Percentiles rank a stretch among this genome's conserved stretches.
These are phyloP conservation scores for Dasyurus viverrinus DNA, from an alignment of 2,113 vertebrate genomes.

Conservation along the genomic window DNA sequence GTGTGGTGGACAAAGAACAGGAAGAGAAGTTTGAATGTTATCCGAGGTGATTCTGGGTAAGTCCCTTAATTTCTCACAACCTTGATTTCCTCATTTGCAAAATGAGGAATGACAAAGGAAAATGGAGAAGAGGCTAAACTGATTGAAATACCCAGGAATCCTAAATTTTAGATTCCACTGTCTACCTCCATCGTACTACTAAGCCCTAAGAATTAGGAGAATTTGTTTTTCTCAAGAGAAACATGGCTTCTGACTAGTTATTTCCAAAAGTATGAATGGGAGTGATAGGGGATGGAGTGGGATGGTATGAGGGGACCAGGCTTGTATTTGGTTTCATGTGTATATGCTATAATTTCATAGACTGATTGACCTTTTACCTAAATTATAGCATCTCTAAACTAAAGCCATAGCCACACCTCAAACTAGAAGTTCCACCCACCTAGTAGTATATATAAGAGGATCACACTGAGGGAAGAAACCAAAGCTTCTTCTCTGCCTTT, in stretches of 20 bases:
- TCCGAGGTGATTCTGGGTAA: background rate
- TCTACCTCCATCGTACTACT: background rate
- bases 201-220: background rate
- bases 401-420: background rate
- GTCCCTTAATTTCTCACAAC: background rate
- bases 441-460: background rate
- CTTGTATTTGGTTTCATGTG: background rate
- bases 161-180: background rate
- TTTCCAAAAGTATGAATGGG: background rate
- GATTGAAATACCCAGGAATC: background rate
- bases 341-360: background rate
- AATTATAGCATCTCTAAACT: background rate
- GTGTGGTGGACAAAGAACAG: background rate
- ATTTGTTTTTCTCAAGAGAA: background rate
- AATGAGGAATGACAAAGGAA: background rate
- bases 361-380: background rate
- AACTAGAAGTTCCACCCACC: background rate
- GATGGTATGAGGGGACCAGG: too few relatives aligned
- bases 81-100: background rate
- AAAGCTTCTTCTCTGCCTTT: background rate
- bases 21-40: background rate
- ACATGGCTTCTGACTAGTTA: background rate
- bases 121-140: background rate
- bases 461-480: background rate
- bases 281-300: background rate